phyloP scores from a whole-genome alignment of 2,888 invertebrate genomes.

The Acleris laterana region DNA sequence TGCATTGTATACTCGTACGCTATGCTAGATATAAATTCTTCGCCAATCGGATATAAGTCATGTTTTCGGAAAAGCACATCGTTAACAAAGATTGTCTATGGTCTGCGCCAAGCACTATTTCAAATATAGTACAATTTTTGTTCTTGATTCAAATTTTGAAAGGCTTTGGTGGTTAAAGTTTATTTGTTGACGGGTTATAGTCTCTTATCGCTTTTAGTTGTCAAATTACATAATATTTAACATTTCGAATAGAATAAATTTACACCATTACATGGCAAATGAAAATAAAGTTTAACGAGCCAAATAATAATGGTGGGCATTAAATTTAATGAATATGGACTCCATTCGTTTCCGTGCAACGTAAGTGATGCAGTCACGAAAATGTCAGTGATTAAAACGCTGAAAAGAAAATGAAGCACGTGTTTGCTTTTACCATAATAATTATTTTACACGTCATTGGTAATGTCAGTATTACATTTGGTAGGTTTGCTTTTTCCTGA shows the following conservation, averaged over 20 bases:
- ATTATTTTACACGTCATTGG: slow-evolving; percentile 34
- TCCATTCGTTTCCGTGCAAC: slow-evolving; percentile 52
- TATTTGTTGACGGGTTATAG: no score
- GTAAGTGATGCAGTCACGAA: slow-evolving; percentile 68
- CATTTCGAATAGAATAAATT: slow-evolving; percentile 46
- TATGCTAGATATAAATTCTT: no score
- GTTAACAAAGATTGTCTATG: slow-evolving; percentile 31
- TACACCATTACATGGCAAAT: slow-evolving; percentile 49
- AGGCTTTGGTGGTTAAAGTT: no score
- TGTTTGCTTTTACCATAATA: slow-evolving; percentile 42
- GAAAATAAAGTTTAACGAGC: slow-evolving; percentile 51
- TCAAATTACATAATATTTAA: no score
- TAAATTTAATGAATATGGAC: slow-evolving; percentile 49
- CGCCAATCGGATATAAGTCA: slow-evolving; percentile 36
- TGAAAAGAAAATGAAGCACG: slow-evolving; percentile 47
- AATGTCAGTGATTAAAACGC: slow-evolving; percentile 67
- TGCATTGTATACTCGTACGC: no score
- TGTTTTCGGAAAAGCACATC: slow-evolving; percentile 30
- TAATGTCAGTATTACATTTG: slow-evolving; percentile 13
- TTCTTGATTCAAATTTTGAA: slow-evolving; percentile 11
- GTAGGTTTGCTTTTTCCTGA: slow-evolving; percentile 18
- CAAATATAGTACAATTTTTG: slow-evolving; percentile 18
- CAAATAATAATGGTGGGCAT: slow-evolving; percentile 47
- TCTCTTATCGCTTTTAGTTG: no score
- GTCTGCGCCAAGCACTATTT: slow-evolving; percentile 20